Evolutionary conservation across 2,113 vertebrate species (phyloP).

Genomic region (Xerus inauris): DNA sequence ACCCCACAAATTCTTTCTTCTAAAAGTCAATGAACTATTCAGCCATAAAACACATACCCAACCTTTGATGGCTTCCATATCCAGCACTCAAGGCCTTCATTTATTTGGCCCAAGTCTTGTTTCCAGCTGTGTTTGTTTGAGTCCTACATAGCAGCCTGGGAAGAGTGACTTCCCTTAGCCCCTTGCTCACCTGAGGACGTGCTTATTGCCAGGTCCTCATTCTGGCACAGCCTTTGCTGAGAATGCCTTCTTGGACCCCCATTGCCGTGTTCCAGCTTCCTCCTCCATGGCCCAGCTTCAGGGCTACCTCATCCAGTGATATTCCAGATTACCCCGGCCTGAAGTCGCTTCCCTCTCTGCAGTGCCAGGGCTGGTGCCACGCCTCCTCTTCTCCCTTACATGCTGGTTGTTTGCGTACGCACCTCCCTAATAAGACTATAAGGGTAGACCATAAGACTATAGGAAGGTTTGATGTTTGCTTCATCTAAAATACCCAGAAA

Average conservation of each 20-base stretch:
- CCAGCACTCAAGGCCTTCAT: neutral
- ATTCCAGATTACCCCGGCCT: neutral
- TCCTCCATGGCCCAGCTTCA: neutral
- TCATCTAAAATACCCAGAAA: neutral
- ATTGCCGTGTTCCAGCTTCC: neutral
- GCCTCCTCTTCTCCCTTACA: neutral
- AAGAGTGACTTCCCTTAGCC: neutral
- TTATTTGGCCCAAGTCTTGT: neutral
- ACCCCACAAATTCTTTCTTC: neutral
- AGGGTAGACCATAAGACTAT: no score
- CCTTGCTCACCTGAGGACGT: neutral
- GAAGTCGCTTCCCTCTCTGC: neutral
- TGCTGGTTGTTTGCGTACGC: neutral
- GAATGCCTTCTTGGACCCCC: neutral
- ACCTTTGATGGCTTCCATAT: neutral
- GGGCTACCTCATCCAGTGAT: neutral
- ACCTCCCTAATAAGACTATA: neutral
- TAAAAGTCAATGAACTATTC: neutral
- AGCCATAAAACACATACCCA: neutral
- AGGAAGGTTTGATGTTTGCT: neutral
- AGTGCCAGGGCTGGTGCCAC: no score
- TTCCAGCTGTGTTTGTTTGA: neutral
- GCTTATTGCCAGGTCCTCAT: neutral
- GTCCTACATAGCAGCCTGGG: no score
- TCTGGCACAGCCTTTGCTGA: neutral